A percentile compares a stretch with the other conserved stretches of the same genome.
Evolutionary conservation across 1,140 invertebrate genomes (phyloP).

Genomic region (Hydropsyche tenuis): DNA sequence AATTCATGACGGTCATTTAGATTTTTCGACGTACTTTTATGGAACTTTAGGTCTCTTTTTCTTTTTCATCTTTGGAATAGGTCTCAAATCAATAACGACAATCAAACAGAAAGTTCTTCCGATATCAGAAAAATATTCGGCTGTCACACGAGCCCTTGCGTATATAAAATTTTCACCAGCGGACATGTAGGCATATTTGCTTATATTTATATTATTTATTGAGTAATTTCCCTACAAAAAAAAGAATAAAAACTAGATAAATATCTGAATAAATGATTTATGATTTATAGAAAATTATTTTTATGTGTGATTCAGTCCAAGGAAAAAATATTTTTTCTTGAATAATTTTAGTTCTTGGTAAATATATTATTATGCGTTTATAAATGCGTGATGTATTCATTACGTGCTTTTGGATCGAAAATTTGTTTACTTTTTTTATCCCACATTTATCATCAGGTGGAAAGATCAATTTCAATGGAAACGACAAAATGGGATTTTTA

Average conservation of each 20-base stretch:
- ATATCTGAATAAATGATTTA: no score
- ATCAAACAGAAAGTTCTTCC: background rate
- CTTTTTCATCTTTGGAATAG: background rate
- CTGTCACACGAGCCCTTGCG: background rate
- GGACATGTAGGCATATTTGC: background rate
- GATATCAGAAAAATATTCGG: background rate
- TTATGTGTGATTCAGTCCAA: no score
- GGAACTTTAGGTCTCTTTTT: background rate
- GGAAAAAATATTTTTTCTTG: no score
- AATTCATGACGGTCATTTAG: no score
- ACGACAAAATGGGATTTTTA: background rate
- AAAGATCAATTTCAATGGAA: background rate
- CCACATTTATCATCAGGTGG: background rate
- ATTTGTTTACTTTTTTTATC: background rate
- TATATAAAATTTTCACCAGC: background rate
- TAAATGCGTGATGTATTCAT: no score
- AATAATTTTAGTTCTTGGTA: no score
- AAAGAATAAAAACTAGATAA: no score
- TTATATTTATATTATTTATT: background rate
- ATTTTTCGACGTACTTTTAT: no score
- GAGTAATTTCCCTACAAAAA: background rate
- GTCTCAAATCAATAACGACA: background rate
- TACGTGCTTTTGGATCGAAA: no score
- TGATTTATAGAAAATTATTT: no score
- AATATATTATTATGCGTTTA: no score